phyloP scores from a whole-genome alignment of 2,797 vertebrate species.

The Emydoidea blandingii region DNA sequence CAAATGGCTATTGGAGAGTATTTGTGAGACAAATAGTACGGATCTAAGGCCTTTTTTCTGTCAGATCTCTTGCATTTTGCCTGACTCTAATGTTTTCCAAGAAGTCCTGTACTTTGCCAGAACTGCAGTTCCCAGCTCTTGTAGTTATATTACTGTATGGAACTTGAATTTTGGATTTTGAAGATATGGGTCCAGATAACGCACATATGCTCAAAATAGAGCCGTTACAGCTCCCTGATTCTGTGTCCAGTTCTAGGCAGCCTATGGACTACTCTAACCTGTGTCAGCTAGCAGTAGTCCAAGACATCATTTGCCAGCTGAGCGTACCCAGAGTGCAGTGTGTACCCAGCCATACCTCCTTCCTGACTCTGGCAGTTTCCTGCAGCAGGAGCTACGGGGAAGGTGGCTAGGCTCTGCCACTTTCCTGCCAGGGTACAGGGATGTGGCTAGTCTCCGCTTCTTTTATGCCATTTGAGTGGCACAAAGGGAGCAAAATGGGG shows the following conservation, averaged over 20 bases:
- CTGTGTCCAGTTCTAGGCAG: fast-evolving
- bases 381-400: background rate
- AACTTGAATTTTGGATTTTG: background rate
- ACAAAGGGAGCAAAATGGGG: background rate
- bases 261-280: background rate
- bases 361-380: background rate
- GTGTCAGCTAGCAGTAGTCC: fast-evolving
- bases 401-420: background rate
- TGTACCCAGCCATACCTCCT: background rate
- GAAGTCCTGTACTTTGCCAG: background rate
- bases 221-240: background rate
- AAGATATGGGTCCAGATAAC: fast-evolving
- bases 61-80: background rate
- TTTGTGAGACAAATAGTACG: background rate
- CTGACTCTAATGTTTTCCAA: background rate
- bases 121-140: background rate
- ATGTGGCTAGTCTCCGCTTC: background rate
- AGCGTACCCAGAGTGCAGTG: background rate
- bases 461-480: background rate
- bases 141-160: fast-evolving
- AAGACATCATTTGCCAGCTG: background rate
- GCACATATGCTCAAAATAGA: fast-evolving
- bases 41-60: background rate
- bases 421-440: background rate
- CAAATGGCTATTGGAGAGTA: background rate